Base-by-base conservation (phyloP, 1,140 invertebrate species). In the Zaprionus taronus region DNA sequence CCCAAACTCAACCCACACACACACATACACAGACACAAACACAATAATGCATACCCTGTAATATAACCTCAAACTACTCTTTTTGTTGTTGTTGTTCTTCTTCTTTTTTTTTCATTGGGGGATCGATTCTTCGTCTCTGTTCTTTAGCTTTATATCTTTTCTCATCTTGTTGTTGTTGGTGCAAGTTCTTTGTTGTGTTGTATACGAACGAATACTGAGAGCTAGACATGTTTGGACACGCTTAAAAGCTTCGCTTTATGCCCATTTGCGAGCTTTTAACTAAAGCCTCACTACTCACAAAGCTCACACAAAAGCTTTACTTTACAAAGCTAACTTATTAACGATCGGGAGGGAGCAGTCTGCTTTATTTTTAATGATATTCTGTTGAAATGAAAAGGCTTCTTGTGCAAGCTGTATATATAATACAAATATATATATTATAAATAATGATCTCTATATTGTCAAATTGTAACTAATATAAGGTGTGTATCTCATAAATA, bases 161-260 rank as follows among this genome's bases (percentile, higher is more conserved):
- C 34, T 58, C 31, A 49, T 58, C 44, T 60, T 68, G 64, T 79
- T 80, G 65, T 81, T 76, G 72, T 76, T 81, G 68, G 60, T 75
- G 80, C 76, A 66, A 82, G 62, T 89, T 83, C 55, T 65, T 65
- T 61, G 69, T 69, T 72, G 69, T 75, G 57, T 90, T 64, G 47
- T 51, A 47, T 3, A 51, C 47, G 58, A 77, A 44, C 26, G 47
- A 78, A 86, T 81, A 89, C 84, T 89, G 79, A 90, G 77, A 89
- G 70, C 84, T 79, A 89, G 81, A 89, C 79, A 89, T 81, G 70
- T 89, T 83, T 80, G 53, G 49, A 86, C 63, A 70, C 67, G 80
- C 80, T 77, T 76, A 5, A 69, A 72, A 72, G 83, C 83, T 86
- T 82, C 78, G 78, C 65, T 44, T 77, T 53, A 20, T 64, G 67